Base-by-base conservation (phyloP, 2,113 vertebrate genomes). In the Loxodonta africana region DNA sequence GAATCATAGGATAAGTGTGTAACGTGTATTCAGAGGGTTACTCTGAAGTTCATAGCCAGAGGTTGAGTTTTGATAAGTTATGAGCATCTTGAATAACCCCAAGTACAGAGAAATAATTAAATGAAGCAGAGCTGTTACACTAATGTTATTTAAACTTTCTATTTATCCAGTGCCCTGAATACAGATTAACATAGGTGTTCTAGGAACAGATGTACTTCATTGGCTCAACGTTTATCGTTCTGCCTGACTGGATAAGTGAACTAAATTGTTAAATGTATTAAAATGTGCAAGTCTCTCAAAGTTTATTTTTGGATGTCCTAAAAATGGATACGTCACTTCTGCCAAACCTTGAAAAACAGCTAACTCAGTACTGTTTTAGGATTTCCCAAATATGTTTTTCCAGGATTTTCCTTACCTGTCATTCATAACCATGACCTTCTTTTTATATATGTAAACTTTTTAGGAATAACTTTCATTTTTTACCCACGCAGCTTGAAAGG, bases 71-170 rank as follows among this genome's bases (percentile, higher is more conserved):
- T 88, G 73, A 83, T 10, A 82, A 89, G 12, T 73, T 91, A 65
- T 53, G 77, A 83, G 44, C 44, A 78, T 77, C 14, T 88, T 60
- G 25, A 94, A 82, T 83, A 51, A 28, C 26, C 46, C 57, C 17
- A 65, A 67, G 26, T 67, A 90, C 9, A 91, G 60, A 96, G 94
- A 93, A 84, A 90, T 88, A 69, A 91, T 76, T 82, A 94, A 91
- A 73, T 78, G 25, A 85, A 82, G 73, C 21, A 88, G 37, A 91
- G 51, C 46, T 62, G 30, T 73, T 88, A 48, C 9, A 86, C 1
- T 90, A 33, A 94, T 92, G 82, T 74, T 77, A 95, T 91, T 93
- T 91, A n/a, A 73, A 83, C 21, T 73, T 91, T 95, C 57, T 86
- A n/a, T 95, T 95, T 93, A 37, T 57, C 76, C 90, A 87, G 25